These are phyloP conservation scores for Platichthys stellatus DNA, from an alignment of 2,113 vertebrate species.

Conservation along the genomic window DNA sequence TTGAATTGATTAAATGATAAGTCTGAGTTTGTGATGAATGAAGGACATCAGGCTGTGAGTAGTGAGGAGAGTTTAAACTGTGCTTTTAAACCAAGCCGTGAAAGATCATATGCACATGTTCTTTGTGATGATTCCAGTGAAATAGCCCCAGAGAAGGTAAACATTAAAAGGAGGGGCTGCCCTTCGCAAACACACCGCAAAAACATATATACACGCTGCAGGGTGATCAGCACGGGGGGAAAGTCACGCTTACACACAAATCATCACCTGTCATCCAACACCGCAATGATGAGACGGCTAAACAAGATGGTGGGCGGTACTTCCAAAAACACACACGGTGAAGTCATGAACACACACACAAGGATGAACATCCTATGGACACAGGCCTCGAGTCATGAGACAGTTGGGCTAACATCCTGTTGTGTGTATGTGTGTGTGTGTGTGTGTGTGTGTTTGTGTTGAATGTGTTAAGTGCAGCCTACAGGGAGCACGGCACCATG, in stretches of 20 bases:
- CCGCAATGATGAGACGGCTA: conserved; percentile 34
- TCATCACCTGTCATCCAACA: conserved; percentile 34
- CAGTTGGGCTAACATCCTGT: conserved; percentile 78
- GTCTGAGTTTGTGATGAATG: background rate
- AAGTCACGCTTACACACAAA: conserved; percentile 9
- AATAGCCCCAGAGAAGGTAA: conserved; percentile 37
- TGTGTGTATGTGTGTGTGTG: conserved; percentile 7
- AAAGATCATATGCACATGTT: too few species aligned
- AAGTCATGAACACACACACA: conserved; percentile 64
- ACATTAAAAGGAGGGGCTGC: conserved; percentile 46
- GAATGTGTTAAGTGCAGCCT: conserved; percentile 1
- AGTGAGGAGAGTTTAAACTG: background rate
- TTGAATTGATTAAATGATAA: background rate
- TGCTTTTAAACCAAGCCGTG: too few species aligned
- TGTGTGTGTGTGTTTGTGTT: background rate
- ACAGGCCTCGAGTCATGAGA: conserved; percentile 64
- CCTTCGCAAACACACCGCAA: conserved; percentile 41
- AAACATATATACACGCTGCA: conserved; percentile 9
- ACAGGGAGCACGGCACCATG: conserved; percentile 11
- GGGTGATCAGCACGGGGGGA: conserved; percentile 18
- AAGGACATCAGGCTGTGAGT: background rate
- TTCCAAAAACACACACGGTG: conserved; percentile 54
- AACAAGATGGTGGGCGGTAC: conserved; percentile 48
- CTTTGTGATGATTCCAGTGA: conserved; percentile 22
- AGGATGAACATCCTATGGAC: conserved; percentile 82